Evolutionary conservation across 2,113 vertebrate genomes (phyloP).

Genomic region (Anolis carolinensis): DNA sequence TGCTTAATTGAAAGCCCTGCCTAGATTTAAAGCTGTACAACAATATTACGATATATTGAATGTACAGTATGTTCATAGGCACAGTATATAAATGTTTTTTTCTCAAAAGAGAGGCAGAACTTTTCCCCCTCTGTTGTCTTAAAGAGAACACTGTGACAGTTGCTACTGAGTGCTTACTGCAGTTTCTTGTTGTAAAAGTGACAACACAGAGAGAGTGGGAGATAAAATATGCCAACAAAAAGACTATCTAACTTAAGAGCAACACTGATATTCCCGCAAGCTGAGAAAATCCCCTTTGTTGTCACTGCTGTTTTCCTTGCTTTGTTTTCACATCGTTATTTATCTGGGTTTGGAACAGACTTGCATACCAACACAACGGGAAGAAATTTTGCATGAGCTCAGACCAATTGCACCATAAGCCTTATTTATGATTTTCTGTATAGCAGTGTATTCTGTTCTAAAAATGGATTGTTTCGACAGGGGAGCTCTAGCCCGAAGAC

Average conservation of each 20-base stretch:
- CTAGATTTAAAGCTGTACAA: not conserved
- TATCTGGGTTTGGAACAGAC: conserved; percentile 50
- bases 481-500: conserved; percentile 60
- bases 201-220: not conserved
- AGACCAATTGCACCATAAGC: conserved; percentile 49
- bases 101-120: not conserved
- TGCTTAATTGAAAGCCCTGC: too few species aligned
- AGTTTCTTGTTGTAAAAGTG: not conserved
- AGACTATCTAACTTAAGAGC: not conserved
- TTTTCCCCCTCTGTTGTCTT: not conserved
- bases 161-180: not conserved
- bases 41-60: not conserved
- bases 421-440: conserved; percentile 60
- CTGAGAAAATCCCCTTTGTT: conserved; percentile 54
- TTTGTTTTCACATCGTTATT: conserved; percentile 47
- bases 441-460: conserved; percentile 66
- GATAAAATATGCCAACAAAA: conserved; percentile 53
- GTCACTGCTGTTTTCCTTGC: conserved; percentile 25
- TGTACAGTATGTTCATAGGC: not conserved
- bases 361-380: conserved; percentile 35
- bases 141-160: not conserved
- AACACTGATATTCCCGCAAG: conserved; percentile 25
- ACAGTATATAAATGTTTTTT: not conserved
- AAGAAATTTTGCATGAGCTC: conserved; percentile 27
- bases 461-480: conserved; percentile 65